Conservation (phyloP, 2,113 vertebrate species). For the Loxodonta africana region DNA sequence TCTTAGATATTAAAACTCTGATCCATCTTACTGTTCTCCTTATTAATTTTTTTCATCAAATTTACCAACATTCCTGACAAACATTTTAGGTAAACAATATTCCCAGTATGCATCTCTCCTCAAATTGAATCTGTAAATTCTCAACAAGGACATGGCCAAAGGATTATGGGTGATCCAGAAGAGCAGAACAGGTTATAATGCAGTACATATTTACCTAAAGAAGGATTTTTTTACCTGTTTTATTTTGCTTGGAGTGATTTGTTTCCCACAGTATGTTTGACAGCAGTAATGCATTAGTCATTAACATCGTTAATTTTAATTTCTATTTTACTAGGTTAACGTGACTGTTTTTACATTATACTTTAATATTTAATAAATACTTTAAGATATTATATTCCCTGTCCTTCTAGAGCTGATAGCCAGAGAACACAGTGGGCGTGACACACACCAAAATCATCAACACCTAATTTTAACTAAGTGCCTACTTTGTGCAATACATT, state of each 20-base stretch:
- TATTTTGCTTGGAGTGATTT: constrained; percentile 25
- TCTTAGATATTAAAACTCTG: background rate
- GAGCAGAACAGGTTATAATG: background rate
- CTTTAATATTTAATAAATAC: constrained; percentile 33
- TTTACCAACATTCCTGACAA: constrained; percentile 15
- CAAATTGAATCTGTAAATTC: constrained; percentile 38
- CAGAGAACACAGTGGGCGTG: background rate
- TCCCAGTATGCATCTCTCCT: background rate
- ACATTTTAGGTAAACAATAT: constrained; percentile 39
- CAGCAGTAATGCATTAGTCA: background rate
- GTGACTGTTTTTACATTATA: background rate
- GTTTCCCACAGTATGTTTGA: background rate
- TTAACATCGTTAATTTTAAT: background rate
- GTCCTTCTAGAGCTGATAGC: background rate
- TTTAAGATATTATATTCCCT: background rate
- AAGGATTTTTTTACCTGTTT: background rate
- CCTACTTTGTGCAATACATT: background rate
- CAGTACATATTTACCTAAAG: background rate
- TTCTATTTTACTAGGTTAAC: background rate
- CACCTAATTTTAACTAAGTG: background rate
- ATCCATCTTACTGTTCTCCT: background rate
- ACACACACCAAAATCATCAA: background rate
- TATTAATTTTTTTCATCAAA: background rate
- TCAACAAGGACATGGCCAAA: background rate
- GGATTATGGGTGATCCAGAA: background rate